Conservation (phyloP, 2,797 vertebrate genomes). For the Brachyrhaphis roseni region DNA sequence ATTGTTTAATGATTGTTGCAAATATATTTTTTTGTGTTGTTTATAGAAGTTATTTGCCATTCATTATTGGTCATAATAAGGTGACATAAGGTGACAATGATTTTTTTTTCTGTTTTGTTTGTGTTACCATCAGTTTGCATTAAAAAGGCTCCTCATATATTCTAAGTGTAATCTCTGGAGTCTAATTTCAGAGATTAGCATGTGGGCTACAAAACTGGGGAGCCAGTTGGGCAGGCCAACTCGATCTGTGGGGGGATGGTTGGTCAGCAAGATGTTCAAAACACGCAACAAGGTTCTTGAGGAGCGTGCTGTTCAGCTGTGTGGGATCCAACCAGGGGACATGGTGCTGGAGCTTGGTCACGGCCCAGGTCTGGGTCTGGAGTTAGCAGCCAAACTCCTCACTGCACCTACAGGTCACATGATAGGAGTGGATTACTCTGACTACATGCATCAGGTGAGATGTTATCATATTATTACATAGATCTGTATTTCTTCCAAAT, state of each 20-base stretch:
- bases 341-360: conserved; percentile 80
- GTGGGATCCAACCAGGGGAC: conserved; percentile 68
- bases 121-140: not conserved
- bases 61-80: not conserved
- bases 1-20: not conserved
- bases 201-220: conserved; percentile 58
- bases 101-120: not conserved
- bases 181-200: conserved; percentile 51
- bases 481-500: not conserved
- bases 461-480: not conserved
- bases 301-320: conserved; percentile 69
- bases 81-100: not conserved
- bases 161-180: not conserved
- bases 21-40: not conserved
- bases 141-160: not conserved
- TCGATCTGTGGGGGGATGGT: conserved; percentile 68
- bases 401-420: conserved; percentile 68
- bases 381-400: conserved; percentile 66
- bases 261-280: conserved; percentile 64
- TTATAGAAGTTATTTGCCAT: not conserved
- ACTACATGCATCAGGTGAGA: conserved; percentile 79
- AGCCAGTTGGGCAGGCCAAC: conserved; percentile 73
- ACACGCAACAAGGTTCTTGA: conserved; percentile 63
- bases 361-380: conserved; percentile 76
- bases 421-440: conserved; percentile 80